phyloP scores from a whole-genome alignment of 2,113 vertebrate genomes.

The Labeo catla region DNA sequence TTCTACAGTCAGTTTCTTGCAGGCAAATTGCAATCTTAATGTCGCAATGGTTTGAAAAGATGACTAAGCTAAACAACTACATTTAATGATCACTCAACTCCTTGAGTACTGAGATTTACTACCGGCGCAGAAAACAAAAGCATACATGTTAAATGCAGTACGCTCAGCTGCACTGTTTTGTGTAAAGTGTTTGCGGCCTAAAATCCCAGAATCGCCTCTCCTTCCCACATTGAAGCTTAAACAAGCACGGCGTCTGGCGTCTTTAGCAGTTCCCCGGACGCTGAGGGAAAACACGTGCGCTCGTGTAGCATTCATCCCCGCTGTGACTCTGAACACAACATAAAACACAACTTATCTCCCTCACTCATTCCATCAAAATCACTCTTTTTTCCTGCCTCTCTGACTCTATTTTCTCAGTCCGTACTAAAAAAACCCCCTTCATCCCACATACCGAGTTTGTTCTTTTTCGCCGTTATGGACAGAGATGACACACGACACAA shows the following conservation, averaged over 20 bases:
- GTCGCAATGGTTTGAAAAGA: too few relatives aligned
- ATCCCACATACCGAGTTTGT: constrained; percentile 91
- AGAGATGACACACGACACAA: constrained; percentile 91
- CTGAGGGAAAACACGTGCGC: constrained; percentile 11
- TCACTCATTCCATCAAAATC: constrained; percentile 82
- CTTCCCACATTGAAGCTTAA: background rate
- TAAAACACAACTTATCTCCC: constrained; percentile 83
- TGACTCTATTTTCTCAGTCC: constrained; percentile 77
- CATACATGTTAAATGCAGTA: background rate
- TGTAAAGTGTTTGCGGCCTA: background rate
- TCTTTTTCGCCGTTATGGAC: constrained; percentile 90
- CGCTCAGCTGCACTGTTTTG: background rate
- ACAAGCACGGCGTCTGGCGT: background rate
- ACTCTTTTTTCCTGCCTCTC: constrained; percentile 74
- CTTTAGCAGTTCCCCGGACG: constrained; percentile 6
- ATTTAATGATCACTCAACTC: too few relatives aligned
- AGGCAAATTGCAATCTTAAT: too few relatives aligned
- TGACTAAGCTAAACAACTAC: too few relatives aligned
- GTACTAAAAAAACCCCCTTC: constrained; percentile 69
- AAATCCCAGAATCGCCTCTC: background rate
- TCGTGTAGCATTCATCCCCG: constrained; percentile 13
- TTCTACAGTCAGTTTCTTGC: too few relatives aligned
- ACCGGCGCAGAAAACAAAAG: background rate
- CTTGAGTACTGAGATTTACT: too few relatives aligned
- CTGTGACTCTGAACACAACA: constrained; percentile 56